Percentiles rank a stretch among this genome's conserved stretches.
Conservation (phyloP, 1,140 invertebrate genomes). For the Drosophila trapezifrons region DNA sequence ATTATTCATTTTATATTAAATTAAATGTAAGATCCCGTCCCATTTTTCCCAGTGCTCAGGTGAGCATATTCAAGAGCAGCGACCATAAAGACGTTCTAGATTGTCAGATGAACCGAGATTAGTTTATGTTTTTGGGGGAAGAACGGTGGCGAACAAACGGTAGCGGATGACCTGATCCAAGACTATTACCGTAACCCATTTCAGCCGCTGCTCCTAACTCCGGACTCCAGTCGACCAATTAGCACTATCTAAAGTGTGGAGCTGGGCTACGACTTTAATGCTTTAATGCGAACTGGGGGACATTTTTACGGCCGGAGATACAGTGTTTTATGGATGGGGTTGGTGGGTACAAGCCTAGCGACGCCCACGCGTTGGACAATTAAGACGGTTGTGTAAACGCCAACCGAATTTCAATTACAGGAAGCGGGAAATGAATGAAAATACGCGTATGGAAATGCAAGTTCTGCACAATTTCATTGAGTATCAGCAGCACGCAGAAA, state of each 20-base stretch:
- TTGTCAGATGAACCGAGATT: constrained; percentile 46
- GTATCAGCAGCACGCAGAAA: constrained; percentile 36
- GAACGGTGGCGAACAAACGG: constrained; percentile 40
- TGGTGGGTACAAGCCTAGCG: not conserved
- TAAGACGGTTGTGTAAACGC: constrained; percentile 28
- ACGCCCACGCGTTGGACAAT: constrained; percentile 38
- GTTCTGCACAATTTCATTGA: constrained; percentile 60
- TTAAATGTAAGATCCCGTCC: not conserved
- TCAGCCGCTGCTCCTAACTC: constrained; percentile 9
- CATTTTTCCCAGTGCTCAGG: constrained; percentile 6
- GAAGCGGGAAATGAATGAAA: constrained; percentile 74
- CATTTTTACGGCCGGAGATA: constrained; percentile 9
- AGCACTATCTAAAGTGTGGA: constrained; percentile 23
- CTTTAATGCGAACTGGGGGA: constrained; percentile 26
- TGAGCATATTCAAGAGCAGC: constrained; percentile 26
- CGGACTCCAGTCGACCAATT: constrained; percentile 28
- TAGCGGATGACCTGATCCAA: constrained; percentile 44
- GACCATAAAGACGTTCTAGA: constrained; percentile 53
- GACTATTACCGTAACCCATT: constrained; percentile 35
- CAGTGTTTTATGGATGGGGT: not conserved
- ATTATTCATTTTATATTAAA: not conserved
- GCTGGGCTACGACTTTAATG: constrained; percentile 3
- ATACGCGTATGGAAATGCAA: constrained; percentile 61
- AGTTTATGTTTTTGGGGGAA: constrained; percentile 53
- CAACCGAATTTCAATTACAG: constrained; percentile 68